phyloP scores from a whole-genome alignment of 2,888 invertebrate genomes.

The Brachylomia viminalis region DNA sequence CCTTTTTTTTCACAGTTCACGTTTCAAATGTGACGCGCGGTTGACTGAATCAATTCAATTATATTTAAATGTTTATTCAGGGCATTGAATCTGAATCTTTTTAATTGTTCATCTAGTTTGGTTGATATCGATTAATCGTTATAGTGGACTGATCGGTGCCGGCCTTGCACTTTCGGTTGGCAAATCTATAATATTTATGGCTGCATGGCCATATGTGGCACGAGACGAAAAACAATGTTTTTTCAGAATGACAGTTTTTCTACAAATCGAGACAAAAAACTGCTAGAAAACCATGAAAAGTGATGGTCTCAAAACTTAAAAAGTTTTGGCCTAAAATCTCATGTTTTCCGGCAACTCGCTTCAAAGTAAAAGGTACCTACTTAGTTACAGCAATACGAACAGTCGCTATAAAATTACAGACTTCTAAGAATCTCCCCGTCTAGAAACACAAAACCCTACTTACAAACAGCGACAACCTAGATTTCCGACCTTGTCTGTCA shows the following conservation, averaged over 20 bases:
- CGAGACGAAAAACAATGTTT: not conserved
- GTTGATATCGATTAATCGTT: constrained; percentile 47
- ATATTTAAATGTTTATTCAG: constrained; percentile 41
- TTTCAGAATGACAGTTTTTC: not conserved
- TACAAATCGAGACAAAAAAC: not conserved
- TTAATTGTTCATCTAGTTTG: constrained; percentile 24
- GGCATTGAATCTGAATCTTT: constrained; percentile 44
- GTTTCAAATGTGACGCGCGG: constrained; percentile 18
- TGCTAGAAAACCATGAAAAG: not conserved
- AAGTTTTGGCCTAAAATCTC: not conserved
- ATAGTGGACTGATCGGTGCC: constrained; percentile 34
- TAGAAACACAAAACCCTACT: constrained; percentile 21
- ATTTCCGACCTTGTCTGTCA: constrained; percentile 57
- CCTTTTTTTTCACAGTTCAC: not conserved
- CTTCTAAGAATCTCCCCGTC: constrained; percentile 11
- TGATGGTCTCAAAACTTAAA: too few species aligned
- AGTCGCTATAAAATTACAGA: not conserved
- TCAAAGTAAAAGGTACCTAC: not conserved
- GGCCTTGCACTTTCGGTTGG: constrained; percentile 25
- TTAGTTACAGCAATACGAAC: not conserved
- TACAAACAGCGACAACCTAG: constrained; percentile 39
- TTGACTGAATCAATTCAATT: constrained; percentile 30
- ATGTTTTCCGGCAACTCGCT: not conserved
- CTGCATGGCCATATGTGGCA: not conserved
- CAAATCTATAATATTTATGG: not conserved